Conservation (phyloP, 2,113 vertebrate species). For the Meles meles region DNA sequence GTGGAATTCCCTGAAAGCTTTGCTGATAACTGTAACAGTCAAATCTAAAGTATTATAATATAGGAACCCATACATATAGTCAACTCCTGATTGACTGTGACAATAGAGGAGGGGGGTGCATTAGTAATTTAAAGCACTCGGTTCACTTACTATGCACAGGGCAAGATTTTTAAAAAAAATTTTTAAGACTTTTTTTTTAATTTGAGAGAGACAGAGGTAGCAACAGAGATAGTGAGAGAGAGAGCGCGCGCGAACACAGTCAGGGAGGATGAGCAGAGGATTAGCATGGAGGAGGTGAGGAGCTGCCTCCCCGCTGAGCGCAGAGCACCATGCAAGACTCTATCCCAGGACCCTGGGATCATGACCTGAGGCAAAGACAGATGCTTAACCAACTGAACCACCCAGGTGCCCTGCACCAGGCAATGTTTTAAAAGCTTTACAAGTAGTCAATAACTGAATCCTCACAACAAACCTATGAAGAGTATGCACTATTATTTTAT, state of each 20-base stretch:
- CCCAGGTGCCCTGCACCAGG: background rate
- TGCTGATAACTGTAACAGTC: background rate
- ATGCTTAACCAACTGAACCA: background rate
- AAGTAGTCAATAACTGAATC: background rate
- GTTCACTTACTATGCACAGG: background rate
- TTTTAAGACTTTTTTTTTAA: background rate
- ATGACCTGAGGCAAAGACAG: background rate
- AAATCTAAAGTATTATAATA: background rate
- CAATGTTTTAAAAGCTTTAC: background rate
- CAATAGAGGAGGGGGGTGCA: background rate
- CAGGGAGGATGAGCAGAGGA: too few relatives aligned
- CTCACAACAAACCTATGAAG: background rate
- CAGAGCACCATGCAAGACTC: background rate
- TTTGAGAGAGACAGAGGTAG: background rate
- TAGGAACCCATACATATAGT: background rate
- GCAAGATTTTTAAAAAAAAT: background rate
- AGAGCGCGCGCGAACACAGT: accelerated
- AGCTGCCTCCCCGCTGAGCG: too few relatives aligned
- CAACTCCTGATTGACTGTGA: background rate
- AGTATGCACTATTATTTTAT: background rate
- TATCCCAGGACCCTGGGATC: background rate
- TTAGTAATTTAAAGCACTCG: background rate
- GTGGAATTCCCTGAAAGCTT: background rate
- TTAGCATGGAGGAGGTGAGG: background rate
- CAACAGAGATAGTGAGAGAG: too few relatives aligned